Conservation (phyloP, 2,113 vertebrate species). For the Diphyllodes magnificus region DNA sequence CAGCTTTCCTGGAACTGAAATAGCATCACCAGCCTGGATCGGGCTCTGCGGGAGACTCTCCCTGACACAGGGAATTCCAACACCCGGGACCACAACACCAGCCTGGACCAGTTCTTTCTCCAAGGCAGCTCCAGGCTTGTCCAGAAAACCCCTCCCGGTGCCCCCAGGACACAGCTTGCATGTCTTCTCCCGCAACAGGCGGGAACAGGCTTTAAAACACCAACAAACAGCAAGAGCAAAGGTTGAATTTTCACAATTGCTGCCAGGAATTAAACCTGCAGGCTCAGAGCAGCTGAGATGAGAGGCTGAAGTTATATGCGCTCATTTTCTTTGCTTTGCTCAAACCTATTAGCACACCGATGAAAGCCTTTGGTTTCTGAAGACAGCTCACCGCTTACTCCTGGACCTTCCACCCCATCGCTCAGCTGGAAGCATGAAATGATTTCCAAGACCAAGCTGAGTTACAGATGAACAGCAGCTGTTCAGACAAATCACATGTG, state of each 20-base stretch:
- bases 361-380: neutral
- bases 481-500: neutral
- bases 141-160: neutral
- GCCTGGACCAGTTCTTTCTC: accelerated
- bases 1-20: neutral
- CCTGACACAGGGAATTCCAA: neutral
- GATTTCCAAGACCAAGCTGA: neutral
- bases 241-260: neutral
- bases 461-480: neutral
- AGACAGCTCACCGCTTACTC: neutral
- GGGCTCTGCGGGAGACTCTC: neutral
- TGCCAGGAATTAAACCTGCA: neutral
- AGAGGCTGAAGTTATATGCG: neutral
- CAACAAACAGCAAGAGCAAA: neutral
- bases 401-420: accelerated
- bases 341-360: accelerated
- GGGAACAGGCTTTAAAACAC: neutral
- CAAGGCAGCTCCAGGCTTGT: neutral
- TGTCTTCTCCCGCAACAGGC: accelerated
- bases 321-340: neutral
- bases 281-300: no score
- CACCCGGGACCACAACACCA: neutral
- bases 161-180: neutral
- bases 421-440: neutral
- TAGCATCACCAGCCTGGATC: accelerated